Base-by-base conservation (phyloP, 2,797 vertebrate species). In the Rhyacichthys aspro region DNA sequence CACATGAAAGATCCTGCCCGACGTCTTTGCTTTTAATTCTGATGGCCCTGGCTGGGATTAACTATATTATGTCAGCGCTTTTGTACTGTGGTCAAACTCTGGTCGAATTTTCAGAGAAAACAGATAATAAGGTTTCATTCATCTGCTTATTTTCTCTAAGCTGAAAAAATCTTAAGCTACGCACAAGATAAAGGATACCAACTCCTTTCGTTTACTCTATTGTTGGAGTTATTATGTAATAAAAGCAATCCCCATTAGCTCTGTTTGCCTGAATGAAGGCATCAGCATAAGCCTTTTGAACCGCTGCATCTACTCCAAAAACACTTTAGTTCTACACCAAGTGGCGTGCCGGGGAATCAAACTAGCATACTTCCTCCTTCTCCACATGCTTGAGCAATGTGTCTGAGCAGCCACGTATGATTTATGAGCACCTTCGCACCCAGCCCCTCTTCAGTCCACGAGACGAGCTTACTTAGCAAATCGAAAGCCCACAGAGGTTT, bases 381-480 rank as follows among this genome's bases (percentile, higher is more conserved):
- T 75, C 70, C 85, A 85, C 88, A 90, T 89, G 88, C 74, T 79
- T 84, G 86, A 86, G 80, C 85, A 81, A 87, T 86, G 74, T 85
- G 74, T 84, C 73, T 58, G 62, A 61, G 62, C 81, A 72, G 76
- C 50, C 64, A 65, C 57, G 23, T 61, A 56, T 82, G 81, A 82
- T 83, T 87, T 80, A 85, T 76, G 76, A 81, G 69, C 63, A 63
- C 45, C 74, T 80, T 63, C 73, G 54, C 67, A 48, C 56, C 23
- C 1, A 23, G 47, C 71, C 69, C 67, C 60, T 53, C 67, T 49
- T 63, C 48, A 5, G 6, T 2, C 7, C 43, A 73, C 46, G 77
- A 67, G 59, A 74, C 42, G 16, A 59, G 33, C 59, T 56, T 54
- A 63, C 46, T 49, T 38, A 50, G 70, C 67, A 63, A 73, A 62